Conservation (phyloP, 2,888 invertebrate species). For the Nomada fabriciana region DNA sequence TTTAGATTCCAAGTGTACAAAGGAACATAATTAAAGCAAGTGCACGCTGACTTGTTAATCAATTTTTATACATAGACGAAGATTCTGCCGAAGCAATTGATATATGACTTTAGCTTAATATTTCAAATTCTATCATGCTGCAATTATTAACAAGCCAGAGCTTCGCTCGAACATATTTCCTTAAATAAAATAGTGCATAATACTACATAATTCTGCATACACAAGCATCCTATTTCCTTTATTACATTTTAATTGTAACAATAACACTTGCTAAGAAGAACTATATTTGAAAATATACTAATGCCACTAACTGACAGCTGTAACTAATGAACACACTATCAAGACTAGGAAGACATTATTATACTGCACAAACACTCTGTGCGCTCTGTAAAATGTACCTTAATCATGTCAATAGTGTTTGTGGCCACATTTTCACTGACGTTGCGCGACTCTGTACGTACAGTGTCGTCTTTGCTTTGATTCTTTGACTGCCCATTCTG, state of each 20-base stretch:
- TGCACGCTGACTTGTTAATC: too few species aligned
- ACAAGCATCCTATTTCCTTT: background rate
- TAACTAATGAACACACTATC: slow-evolving; percentile 42
- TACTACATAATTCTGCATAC: background rate
- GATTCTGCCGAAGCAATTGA: too few species aligned
- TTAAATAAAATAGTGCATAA: background rate
- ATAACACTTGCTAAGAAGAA: slow-evolving; percentile 19
- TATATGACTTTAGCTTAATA: too few species aligned
- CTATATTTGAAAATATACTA: slow-evolving; percentile 19
- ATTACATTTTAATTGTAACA: background rate
- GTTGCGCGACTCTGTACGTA: slow-evolving; percentile 71
- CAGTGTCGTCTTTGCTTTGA: slow-evolving; percentile 73
- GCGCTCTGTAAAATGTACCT: slow-evolving; percentile 68
- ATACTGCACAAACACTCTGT: slow-evolving; percentile 44
- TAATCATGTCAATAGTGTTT: slow-evolving; percentile 74
- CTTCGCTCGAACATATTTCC: too few species aligned
- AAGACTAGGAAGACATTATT: slow-evolving; percentile 38
- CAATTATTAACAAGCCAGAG: too few species aligned
- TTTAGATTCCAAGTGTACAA: background rate
- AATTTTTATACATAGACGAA: too few species aligned
- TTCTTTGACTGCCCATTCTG: slow-evolving; percentile 77
- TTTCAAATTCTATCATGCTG: too few species aligned
- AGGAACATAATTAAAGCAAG: too few species aligned
- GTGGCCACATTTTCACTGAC: slow-evolving; percentile 70
- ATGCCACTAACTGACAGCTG: slow-evolving; percentile 24